A percentile compares a stretch with the other conserved stretches of the same genome.
Conservation (phyloP, 2,113 vertebrate species). For the Phoxinus phoxinus region DNA sequence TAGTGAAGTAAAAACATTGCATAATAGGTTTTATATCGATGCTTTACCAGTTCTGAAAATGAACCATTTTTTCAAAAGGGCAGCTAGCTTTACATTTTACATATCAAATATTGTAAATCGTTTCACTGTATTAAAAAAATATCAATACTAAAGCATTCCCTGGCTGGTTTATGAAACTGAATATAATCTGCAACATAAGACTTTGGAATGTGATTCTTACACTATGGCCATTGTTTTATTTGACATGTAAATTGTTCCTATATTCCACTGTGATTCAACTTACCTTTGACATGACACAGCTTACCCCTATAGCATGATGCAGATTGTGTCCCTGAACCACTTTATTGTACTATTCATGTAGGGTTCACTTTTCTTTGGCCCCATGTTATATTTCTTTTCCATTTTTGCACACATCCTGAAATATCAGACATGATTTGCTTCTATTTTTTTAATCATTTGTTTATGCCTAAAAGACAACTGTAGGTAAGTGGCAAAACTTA, state of each 20-base stretch:
- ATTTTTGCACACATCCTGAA: too few species aligned
- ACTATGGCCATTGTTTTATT: not conserved
- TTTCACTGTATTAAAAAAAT: not conserved
- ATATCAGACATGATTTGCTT: not conserved
- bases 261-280: not conserved
- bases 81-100: not conserved
- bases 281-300: not conserved
- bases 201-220: not conserved
- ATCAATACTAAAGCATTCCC: not conserved
- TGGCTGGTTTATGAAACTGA: not conserved
- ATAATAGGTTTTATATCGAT: not conserved
- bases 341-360: not conserved
- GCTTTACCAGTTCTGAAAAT: not conserved
- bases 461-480: not conserved
- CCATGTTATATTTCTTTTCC: not conserved
- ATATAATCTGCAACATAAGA: not conserved
- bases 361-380: not conserved
- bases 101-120: not conserved
- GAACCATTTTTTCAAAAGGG: not conserved
- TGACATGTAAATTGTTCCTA: not conserved
- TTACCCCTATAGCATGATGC: not conserved
- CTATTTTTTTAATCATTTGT: not conserved
- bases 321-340: not conserved
- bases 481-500: not conserved
- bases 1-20: too few species aligned